Evolutionary conservation across 1,140 invertebrate genomes (phyloP).

Genomic region (Lucilia sericata): DNA sequence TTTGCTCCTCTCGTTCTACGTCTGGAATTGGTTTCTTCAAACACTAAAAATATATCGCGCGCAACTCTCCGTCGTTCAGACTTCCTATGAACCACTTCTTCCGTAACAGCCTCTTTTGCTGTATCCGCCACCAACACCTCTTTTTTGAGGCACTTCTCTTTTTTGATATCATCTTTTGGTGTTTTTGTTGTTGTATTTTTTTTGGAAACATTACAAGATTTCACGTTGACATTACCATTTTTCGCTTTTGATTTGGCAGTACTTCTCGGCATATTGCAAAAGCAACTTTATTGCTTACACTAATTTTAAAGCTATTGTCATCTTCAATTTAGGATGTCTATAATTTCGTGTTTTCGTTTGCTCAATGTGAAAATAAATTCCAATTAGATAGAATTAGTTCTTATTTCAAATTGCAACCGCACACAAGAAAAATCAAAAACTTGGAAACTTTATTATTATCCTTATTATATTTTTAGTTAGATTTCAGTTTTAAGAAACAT

Average conservation of each 20-base stretch:
- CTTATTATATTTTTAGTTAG: conserved; percentile 45
- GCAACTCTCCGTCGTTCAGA: conserved; percentile 65
- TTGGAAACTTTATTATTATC: not conserved
- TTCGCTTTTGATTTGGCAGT: conserved; percentile 33
- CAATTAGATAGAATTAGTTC: not conserved
- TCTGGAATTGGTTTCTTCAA: conserved; percentile 59
- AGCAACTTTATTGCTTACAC: conserved; percentile 37
- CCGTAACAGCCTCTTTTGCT: conserved; percentile 47
- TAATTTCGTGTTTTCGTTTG: not conserved
- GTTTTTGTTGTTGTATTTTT: conserved; percentile 24
- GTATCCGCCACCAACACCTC: conserved; percentile 57
- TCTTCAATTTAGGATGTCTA: not conserved
- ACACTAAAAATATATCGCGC: conserved; percentile 65
- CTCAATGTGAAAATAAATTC: not conserved
- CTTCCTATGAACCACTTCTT: conserved; percentile 60
- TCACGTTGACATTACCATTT: conserved; percentile 11
- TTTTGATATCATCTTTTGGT: conserved; percentile 20
- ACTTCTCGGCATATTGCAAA: conserved; percentile 35
- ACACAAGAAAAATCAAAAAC: too few species aligned
- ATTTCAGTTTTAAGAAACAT: conserved; percentile 46
- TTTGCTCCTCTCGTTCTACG: conserved; percentile 57
- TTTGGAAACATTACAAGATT: conserved; percentile 34
- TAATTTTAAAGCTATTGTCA: conserved; percentile 42
- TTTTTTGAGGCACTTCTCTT: conserved; percentile 5
- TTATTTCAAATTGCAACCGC: too few species aligned